Conservation (phyloP, 2,888 invertebrate genomes). For the Tinea semifulvella region DNA sequence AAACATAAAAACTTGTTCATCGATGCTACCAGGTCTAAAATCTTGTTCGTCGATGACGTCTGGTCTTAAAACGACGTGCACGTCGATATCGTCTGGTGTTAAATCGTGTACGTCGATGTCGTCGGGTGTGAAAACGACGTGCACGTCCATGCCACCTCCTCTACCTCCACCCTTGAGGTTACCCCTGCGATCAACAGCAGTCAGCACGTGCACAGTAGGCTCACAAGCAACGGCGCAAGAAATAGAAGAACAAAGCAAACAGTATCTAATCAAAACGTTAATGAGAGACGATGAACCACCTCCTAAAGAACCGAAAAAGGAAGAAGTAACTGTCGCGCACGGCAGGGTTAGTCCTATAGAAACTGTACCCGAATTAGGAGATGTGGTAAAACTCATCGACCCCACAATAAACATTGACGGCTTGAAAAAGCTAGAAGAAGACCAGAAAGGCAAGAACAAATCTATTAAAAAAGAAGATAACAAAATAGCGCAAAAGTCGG, state of each 20-base stretch:
- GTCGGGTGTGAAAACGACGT: not conserved
- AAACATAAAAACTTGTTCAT: no score
- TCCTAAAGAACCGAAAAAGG: conserved; percentile 52
- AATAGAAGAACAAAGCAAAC: conserved; percentile 73
- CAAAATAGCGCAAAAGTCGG: conserved; percentile 45
- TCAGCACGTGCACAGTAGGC: conserved; percentile 51
- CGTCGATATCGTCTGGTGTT: no score
- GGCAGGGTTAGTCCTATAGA: conserved; percentile 53
- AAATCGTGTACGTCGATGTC: no score
- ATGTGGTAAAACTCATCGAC: conserved; percentile 13
- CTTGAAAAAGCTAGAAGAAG: conserved; percentile 28
- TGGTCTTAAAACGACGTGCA: no score
- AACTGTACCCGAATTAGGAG: not conserved
- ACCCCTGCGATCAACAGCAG: conserved; percentile 38
- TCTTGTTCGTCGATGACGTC: no score
- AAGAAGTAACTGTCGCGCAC: conserved; percentile 58
- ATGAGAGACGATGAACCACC: conserved; percentile 88
- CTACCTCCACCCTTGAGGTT: conserved; percentile 38
- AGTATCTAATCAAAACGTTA: conserved; percentile 89
- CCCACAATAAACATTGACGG: conserved; percentile 26
- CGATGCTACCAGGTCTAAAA: no score
- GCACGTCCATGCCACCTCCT: conserved; percentile 3
- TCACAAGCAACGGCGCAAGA: conserved; percentile 63
- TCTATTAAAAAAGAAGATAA: conserved; percentile 30
- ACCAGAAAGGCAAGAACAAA: conserved; percentile 23